Evolutionary conservation across 1,140 invertebrate genomes (phyloP).

Genomic region (Drosophila suzukii): DNA sequence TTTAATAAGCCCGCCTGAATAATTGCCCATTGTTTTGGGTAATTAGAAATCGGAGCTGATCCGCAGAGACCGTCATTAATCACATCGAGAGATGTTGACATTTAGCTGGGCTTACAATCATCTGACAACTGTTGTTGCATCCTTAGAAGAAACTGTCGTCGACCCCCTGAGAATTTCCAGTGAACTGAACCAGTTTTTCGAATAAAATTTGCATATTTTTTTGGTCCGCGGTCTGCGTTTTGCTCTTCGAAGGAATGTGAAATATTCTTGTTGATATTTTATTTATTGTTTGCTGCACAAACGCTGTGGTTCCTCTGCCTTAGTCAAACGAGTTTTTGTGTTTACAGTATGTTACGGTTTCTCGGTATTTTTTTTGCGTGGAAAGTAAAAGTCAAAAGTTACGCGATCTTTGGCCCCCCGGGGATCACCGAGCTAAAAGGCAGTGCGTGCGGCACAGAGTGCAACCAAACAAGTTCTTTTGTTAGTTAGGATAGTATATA

Average conservation of each 20-base stretch:
- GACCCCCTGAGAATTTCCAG: conserved; percentile 40
- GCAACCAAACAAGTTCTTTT: conserved; percentile 49
- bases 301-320: conserved; percentile 27
- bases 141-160: conserved; percentile 28
- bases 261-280: conserved; percentile 61
- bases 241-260: conserved; percentile 45
- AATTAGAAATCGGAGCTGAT: conserved; percentile 24
- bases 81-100: conserved; percentile 37
- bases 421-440: conserved; percentile 8
- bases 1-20: conserved; percentile 23
- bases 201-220: conserved; percentile 30
- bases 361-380: conserved; percentile 31
- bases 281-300: conserved; percentile 53
- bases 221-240: conserved; percentile 16
- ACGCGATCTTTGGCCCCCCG: conserved; percentile 39
- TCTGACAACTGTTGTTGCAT: conserved; percentile 32
- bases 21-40: conserved; percentile 42
- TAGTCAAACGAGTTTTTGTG: conserved; percentile 58
- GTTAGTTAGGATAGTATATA: conserved; percentile 16
- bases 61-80: conserved; percentile 20
- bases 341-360: conserved; percentile 32
- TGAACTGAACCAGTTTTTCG: conserved; percentile 49
- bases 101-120: conserved; percentile 43
- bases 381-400: conserved; percentile 72
- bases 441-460: conserved; percentile 35